Evolutionary conservation across 2,797 vertebrate genomes (phyloP).

Genomic region (Cygnus olor): DNA sequence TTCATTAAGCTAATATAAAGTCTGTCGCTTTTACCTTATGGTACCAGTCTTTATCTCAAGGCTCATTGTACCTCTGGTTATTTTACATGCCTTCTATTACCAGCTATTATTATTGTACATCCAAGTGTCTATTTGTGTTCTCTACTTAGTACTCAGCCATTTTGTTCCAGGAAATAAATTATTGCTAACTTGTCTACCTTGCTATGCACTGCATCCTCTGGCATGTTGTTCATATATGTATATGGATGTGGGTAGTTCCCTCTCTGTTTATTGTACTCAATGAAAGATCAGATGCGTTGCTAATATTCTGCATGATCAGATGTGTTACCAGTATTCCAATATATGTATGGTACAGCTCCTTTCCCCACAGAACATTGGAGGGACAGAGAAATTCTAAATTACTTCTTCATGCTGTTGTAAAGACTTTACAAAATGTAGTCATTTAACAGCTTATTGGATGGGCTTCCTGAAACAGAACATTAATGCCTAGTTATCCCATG

Average conservation of each 20-base stretch:
- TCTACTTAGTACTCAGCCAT: background rate
- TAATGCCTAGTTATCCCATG: background rate
- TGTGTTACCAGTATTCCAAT: background rate
- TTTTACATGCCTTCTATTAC: background rate
- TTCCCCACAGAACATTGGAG: background rate
- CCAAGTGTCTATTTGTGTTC: background rate
- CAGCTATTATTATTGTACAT: background rate
- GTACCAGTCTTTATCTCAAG: accelerated
- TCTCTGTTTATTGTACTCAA: background rate
- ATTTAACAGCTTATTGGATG: background rate
- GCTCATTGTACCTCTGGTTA: background rate
- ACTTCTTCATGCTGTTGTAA: background rate
- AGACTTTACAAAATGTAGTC: background rate
- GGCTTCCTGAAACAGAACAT: background rate
- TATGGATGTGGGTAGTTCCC: accelerated
- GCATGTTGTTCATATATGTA: background rate
- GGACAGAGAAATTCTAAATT: background rate
- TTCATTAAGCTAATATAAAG: background rate
- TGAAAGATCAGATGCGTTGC: background rate
- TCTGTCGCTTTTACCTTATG: background rate
- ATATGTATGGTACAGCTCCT: background rate
- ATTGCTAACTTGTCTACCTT: background rate
- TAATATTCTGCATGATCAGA: background rate
- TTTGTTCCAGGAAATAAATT: background rate
- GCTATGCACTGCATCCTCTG: background rate